These are phyloP conservation scores for Cerceris rybyensis DNA, from an alignment of 2,888 invertebrate genomes.

Conservation along the genomic window DNA sequence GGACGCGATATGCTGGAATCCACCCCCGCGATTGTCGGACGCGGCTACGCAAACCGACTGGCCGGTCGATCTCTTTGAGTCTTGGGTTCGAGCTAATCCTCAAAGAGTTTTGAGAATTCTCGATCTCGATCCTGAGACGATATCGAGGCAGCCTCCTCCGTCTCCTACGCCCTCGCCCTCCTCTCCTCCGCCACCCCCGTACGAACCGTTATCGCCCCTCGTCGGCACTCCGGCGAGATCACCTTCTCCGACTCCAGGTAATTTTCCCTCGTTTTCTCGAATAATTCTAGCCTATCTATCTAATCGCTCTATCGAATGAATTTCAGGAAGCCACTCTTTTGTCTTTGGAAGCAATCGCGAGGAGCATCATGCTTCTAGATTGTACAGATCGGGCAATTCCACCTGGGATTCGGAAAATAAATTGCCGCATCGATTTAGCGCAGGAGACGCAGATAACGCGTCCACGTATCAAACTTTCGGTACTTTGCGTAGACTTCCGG, in stretches of 20 bases:
- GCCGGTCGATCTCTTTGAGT: conserved; percentile 85
- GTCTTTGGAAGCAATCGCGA: conserved; percentile 75
- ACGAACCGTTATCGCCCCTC: conserved; percentile 82
- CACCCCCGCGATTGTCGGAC: conserved; percentile 76
- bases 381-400: conserved; percentile 65
- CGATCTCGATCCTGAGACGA: conserved; percentile 86
- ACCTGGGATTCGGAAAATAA: conserved; percentile 74
- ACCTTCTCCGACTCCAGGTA: conserved; percentile 82
- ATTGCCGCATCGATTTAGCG: conserved; percentile 85
- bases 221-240: conserved; percentile 82
- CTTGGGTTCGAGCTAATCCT: conserved; percentile 88
- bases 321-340: conserved; percentile 78
- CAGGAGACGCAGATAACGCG: conserved; percentile 87
- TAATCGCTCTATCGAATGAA: no score
- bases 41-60: conserved; percentile 86
- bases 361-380: conserved; percentile 59
- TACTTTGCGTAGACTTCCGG: conserved; percentile 84
- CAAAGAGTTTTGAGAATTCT: conserved; percentile 88
- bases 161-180: conserved; percentile 74
- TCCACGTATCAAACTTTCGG: conserved; percentile 83
- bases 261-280: background rate
- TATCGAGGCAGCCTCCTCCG: conserved; percentile 76
- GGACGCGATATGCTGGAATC: conserved; percentile 91
- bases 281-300: no score
- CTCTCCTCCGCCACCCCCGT: conserved; percentile 81